Base-by-base conservation (phyloP, 2,113 vertebrate genomes). In the Eurypyga helias region DNA sequence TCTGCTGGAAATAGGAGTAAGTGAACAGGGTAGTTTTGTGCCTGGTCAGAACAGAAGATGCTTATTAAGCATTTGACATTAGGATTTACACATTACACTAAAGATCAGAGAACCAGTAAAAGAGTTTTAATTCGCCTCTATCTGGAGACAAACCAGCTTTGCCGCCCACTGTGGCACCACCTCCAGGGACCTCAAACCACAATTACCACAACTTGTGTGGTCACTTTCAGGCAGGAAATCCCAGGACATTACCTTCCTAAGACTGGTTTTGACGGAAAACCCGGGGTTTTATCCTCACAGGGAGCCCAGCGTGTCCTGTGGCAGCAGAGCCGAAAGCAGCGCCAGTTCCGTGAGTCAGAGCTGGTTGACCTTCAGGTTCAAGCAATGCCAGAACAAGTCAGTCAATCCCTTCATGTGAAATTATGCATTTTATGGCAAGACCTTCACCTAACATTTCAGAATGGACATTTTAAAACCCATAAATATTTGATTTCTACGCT, bases 401-500 rank as follows among this genome's bases (percentile, higher is more conserved):
- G 36, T 28, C 43, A 62, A 52, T 11, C 38, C 64, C 21, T 64
- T 93, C 34, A 54, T 33, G 34, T 81, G 54, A 34, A 69, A 87
- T 25, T 31, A 8, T 71, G 57, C 66, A 76, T 55, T 66, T 48
- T 33, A 46, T 54, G 60, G 51, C 4, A 46, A 75, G 73, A 36
- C 25, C 36, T 36, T 55, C 45, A 14, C 17, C 25, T 64, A 21
- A 46, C 65, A 43, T 51, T 83, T 78, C 73, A 79, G 78, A 71
- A 67, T 16, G 65, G 78, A 26, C 7, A 2, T 71, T 94, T 93
- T 20, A 87, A 88, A 87, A 25, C 31, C 48, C 70, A 78, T 75
- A 41, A 93, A 87, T 78, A 93, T 75, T 91, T 94, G 34, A 94
- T 87, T 81, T 62, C 60, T 17, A 77, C 90, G 51, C 29, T 57